Evolutionary conservation across 2,113 vertebrate genomes (phyloP), one percentile per base, ranked within the genome.

Genomic region (Canis aureus): DNA sequence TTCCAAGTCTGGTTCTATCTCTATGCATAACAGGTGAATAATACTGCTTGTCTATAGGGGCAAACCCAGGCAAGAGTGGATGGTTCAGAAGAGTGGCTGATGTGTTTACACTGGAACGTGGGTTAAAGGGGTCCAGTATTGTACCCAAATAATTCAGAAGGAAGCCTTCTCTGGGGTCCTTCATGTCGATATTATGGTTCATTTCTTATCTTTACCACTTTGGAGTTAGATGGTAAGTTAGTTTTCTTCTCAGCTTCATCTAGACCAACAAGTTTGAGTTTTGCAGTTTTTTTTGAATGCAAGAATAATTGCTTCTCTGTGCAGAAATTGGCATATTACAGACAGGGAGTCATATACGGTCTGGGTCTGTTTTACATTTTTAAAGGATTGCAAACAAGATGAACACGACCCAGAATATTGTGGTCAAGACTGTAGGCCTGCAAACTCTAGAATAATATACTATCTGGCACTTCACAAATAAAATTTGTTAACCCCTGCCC

Each of bases 361-460:
- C 51, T 94, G 80, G n/a, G 43, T 43, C 32, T 76, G 19, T 69
- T 84, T 87, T 89, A 64, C 4, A 64, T 64, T 49, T 90, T 93
- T 25, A 73, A 86, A 85, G 59, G 22, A 59, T 73, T 91, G 25
- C n/a, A 94, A 57, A 90, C 32, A 88, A 80, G 67, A n/a, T 49
- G 71, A 16, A 27, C 23, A 51, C 9, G 32, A 80, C 76, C 60
- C 8, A 73, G 57, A 74, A 69, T 57, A 22, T 49, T 49, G 12
- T 0, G 3, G 53, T 43, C 49, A 27, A 81, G 29, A 88, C 29
- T 64, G 2, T 19, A 55, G 74, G 8, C 5, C 6, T 71, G 2
- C 1, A 32, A n/a, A 59, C 17, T 6, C 71, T 53, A 25, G 74
- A 25, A 49, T 67, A 43, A 43, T 35, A n/a, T 27, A 71, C 49